phyloP scores from a whole-genome alignment of 1,140 invertebrate genomes.

The Listronotus oregonensis region DNA sequence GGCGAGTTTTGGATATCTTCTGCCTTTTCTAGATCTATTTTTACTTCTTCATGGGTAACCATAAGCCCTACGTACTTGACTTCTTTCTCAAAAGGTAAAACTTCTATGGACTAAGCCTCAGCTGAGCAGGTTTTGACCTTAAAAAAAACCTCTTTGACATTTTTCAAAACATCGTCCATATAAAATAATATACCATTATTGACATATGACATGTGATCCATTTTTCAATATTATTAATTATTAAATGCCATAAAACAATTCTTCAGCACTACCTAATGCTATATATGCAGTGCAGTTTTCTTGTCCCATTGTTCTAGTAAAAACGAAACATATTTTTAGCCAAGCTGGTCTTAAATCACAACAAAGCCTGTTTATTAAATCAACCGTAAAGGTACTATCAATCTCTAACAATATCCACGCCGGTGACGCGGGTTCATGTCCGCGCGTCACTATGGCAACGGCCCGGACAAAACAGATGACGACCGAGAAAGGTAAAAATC shows the following conservation, averaged over 20 bases:
- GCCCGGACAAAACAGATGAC: conserved; percentile 28
- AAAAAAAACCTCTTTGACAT: no score
- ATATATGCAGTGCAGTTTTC: conserved; percentile 10
- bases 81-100: no score
- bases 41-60: no score
- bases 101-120: no score
- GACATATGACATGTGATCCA: not conserved
- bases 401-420: conserved; percentile 29
- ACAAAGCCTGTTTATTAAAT: conserved; percentile 32
- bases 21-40: no score
- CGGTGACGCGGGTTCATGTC: conserved; percentile 26
- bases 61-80: no score
- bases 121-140: no score
- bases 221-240: conserved; percentile 26
- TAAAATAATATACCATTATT: no score
- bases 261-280: not conserved
- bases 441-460: conserved; percentile 16
- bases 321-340: conserved; percentile 26
- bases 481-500: conserved; percentile 32
- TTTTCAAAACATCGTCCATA: no score
- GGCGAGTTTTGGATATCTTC: no score
- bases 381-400: conserved; percentile 32
- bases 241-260: conserved; percentile 14
- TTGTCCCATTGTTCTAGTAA: conserved; percentile 25
- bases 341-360: conserved; percentile 21